Percentiles rank a stretch among this genome's conserved stretches.
Conservation (phyloP, 92 coral and sea anemone species). For the Phenganax stokvisi region DNA sequence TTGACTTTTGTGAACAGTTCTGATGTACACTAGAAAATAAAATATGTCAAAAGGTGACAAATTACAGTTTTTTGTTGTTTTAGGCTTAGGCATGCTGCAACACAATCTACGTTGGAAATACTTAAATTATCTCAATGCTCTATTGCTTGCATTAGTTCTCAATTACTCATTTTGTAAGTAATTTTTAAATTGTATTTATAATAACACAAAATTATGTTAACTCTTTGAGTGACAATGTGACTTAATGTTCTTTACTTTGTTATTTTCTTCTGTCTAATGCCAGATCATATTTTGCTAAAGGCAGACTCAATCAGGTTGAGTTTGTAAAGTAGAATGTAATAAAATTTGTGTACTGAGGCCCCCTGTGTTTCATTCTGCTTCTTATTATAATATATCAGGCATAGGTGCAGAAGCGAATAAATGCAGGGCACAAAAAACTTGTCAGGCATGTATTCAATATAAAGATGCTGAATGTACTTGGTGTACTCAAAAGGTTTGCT, state of each 20-base stretch:
- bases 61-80: not conserved
- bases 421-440: slow-evolving; percentile 24
- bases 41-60: not conserved
- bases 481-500: slow-evolving; percentile 78
- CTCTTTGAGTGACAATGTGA: no score
- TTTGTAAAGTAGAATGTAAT: not conserved
- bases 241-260: no score
- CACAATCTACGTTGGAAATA: not conserved
- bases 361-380: no score
- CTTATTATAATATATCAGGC: not conserved
- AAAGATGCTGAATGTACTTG: slow-evolving; percentile 72
- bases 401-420: slow-evolving; percentile 1
- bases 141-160: not conserved
- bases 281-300: no score
- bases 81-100: not conserved
- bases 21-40: not conserved
- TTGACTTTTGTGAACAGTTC: no score
- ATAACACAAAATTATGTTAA: no score
- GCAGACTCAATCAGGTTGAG: not conserved
- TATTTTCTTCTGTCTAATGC: no score
- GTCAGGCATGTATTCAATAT: slow-evolving; percentile 71
- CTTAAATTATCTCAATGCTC: not conserved
- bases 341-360: not conserved
- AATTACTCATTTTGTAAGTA: slow-evolving; percentile 1
- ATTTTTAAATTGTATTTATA: not conserved